Base-by-base conservation (phyloP, 2,113 vertebrate species). In the Bungarus multicinctus region DNA sequence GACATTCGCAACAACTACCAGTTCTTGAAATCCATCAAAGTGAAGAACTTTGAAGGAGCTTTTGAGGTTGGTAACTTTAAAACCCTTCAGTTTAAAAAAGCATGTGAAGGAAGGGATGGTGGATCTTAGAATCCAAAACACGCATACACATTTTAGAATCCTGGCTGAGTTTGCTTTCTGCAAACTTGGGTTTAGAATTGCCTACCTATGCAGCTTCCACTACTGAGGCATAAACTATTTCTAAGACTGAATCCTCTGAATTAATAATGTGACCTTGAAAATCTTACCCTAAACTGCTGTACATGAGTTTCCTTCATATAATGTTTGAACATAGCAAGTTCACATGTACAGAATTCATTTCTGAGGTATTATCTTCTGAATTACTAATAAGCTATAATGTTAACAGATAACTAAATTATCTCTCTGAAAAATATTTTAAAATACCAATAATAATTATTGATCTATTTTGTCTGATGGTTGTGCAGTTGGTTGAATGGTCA, bases 1-100 rank as follows among this genome's bases (percentile, higher is more conserved):
- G 98, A 99, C 94, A 94, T 99, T 88, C 98, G 98, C 94, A 99
- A 99, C 94, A 97, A 98, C 91, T 98, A 99, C 96, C 94, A 97
- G 88, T 98, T 99, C 45, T 98, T 97, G 14, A 97, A 97, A 2
- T 98, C 98, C 91, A 96, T 99, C 91, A 97, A 97, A 95, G 96
- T 98, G 45, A 99, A 98, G 97, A 98, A 99, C 96, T 98, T 99
- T 89, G 98, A 98, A 6, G 96, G 95, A 5, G 93, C 97, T 20
- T 98, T 98, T 95, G 98, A 98, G 98, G 99, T 99, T 97, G 95
- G 96, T 95, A 91, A 91, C 64, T 25, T 64, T 50, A n/a, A 22
- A 43, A 81, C 18, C 18, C 34, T 43, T 10, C 20, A n/a, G 34
- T 47, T n/a, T 30, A 34, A 7, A 50, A 60, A 87, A 86, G 2